phyloP scores from a whole-genome alignment of 2,888 invertebrate genomes.

The Carterocephalus palaemon region DNA sequence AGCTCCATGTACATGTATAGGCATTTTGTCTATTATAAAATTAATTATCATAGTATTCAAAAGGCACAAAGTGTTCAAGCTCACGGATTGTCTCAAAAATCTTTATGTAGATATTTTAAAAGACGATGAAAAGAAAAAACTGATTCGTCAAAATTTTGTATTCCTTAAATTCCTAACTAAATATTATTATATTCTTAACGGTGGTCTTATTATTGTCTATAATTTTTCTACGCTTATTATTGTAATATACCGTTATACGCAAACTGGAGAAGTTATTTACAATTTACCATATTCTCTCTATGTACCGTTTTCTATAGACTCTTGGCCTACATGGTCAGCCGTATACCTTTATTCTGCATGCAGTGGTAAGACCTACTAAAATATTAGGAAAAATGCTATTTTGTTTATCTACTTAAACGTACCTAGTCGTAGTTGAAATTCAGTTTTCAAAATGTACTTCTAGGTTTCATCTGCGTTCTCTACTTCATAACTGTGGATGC shows the following conservation, averaged over 20 bases:
- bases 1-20: slow-evolving; percentile 50
- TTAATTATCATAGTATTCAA: slow-evolving; percentile 37
- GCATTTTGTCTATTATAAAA: slow-evolving; percentile 48
- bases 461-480: slow-evolving; percentile 57
- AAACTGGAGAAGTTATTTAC: slow-evolving; percentile 39
- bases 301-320: slow-evolving; percentile 52
- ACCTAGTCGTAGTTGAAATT: background rate
- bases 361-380: slow-evolving; percentile 44
- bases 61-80: slow-evolving; percentile 39
- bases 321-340: slow-evolving; percentile 49
- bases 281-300: slow-evolving; percentile 52
- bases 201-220: slow-evolving; percentile 54
- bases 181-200: slow-evolving; percentile 56
- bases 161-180: slow-evolving; percentile 48
- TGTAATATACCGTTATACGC: slow-evolving; percentile 46
- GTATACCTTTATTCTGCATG: slow-evolving; percentile 48
- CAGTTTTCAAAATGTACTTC: slow-evolving; percentile 25
- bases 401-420: too few relatives aligned
- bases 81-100: slow-evolving; percentile 39
- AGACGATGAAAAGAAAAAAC: slow-evolving; percentile 36
- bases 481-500: slow-evolving; percentile 55
- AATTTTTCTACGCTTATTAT: slow-evolving; percentile 53
- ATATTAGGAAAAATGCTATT: too few relatives aligned
- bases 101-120: slow-evolving; percentile 42
- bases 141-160: slow-evolving; percentile 43